These are phyloP conservation scores for Drosophila borborema DNA, from an alignment of 2,888 invertebrate species.

Conservation along the genomic window DNA sequence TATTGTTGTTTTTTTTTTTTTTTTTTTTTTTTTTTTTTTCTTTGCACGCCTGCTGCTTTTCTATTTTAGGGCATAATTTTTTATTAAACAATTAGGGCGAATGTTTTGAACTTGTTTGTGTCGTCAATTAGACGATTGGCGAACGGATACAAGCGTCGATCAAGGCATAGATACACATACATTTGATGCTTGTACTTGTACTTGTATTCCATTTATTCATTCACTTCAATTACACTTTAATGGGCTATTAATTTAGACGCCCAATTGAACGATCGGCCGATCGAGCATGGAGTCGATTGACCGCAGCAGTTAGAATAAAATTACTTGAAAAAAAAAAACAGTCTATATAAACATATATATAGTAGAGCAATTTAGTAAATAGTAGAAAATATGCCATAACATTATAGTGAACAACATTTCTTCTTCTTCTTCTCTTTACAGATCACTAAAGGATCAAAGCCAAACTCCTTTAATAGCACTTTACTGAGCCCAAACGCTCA, in stretches of 20 bases:
- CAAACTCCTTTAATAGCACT: conserved; percentile 50
- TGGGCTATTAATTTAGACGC: conserved; percentile 56
- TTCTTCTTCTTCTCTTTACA: conserved; percentile 48
- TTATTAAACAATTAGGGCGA: conserved; percentile 64
- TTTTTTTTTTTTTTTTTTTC: conserved; percentile 12
- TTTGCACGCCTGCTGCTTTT: conserved; percentile 49
- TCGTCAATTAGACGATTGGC: conserved; percentile 41
- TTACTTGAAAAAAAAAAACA: background rate
- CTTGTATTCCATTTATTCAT: conserved; percentile 49
- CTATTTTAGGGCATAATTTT: conserved; percentile 64
- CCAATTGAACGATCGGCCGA: conserved; percentile 55
- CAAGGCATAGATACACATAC: conserved; percentile 3
- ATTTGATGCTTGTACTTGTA: background rate
- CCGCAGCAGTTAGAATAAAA: background rate
- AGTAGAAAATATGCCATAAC: background rate
- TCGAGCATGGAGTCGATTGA: conserved; percentile 36
- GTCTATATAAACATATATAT: background rate
- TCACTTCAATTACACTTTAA: conserved; percentile 65
- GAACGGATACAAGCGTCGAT: conserved; percentile 29
- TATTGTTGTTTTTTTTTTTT: conserved; percentile 7
- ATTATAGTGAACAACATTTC: background rate
- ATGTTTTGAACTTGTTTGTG: conserved; percentile 36
- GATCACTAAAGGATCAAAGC: conserved; percentile 70
- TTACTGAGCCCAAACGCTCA: conserved; percentile 52
- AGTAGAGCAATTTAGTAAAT: background rate